Percentiles rank a stretch among this genome's conserved stretches.
These are phyloP conservation scores for Pterophyllum scalare DNA, from an alignment of 2,113 vertebrate species.

Conservation along the genomic window DNA sequence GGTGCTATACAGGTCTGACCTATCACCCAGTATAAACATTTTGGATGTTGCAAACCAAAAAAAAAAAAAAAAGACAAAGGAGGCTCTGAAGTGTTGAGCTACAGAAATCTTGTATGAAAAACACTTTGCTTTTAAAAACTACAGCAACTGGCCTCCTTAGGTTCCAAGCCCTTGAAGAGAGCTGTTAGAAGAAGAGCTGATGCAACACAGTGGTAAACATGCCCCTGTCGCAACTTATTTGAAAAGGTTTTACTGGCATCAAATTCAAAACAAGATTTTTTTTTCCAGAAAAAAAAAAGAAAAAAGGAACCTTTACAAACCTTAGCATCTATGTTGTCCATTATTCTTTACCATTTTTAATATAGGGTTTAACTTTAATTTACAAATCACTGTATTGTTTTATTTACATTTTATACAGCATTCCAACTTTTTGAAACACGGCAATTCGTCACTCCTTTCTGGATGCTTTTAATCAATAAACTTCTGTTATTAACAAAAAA, in stretches of 20 bases:
- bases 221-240: background rate
- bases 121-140: background rate
- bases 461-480: background rate
- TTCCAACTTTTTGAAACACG: background rate
- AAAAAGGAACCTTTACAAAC: background rate
- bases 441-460: background rate
- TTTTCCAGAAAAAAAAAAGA: background rate
- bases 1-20: background rate
- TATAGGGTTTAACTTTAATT: background rate
- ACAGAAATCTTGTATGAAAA: background rate
- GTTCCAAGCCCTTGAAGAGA: background rate
- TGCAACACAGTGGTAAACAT: conserved; percentile 1
- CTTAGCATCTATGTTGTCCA: background rate
- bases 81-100: background rate
- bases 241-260: background rate
- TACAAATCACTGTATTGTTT: background rate
- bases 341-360: background rate
- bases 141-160: background rate
- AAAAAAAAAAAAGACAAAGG: background rate
- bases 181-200: conserved; percentile 1
- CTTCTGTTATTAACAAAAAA: background rate
- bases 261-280: background rate
- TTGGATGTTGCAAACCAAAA: background rate
- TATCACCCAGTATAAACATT: background rate
- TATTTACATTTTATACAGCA: background rate